phyloP scores from a whole-genome alignment of 1,140 invertebrate species.

The Anthonomus grandis region DNA sequence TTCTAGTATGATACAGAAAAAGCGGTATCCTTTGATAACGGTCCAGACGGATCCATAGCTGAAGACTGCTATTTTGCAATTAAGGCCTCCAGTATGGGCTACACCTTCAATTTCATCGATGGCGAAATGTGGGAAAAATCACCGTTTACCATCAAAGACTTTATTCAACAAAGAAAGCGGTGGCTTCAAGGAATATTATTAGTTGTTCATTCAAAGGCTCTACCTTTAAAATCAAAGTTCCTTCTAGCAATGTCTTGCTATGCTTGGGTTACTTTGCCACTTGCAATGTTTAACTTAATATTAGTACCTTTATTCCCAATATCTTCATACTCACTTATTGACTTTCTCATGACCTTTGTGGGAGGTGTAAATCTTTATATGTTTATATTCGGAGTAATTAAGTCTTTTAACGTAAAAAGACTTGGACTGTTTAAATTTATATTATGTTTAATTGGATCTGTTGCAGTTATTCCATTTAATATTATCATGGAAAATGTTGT shows the following conservation, averaged over 20 bases:
- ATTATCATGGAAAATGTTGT: conserved; percentile 91
- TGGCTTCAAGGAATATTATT: conserved; percentile 96
- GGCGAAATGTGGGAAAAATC: conserved; percentile 98
- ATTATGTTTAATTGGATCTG: conserved; percentile 77
- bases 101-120: conserved; percentile 88
- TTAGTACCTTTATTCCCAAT: conserved; percentile 79
- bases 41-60: conserved; percentile 90
- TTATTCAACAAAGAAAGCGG: conserved; percentile 91
- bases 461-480: conserved; percentile 87
- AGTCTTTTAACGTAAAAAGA: conserved; percentile 86
- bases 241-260: conserved; percentile 87
- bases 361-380: conserved; percentile 92
- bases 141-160: conserved; percentile 92
- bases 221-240: conserved; percentile 79
- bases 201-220: conserved; percentile 86
- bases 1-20: conserved; percentile 82
- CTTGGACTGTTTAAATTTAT: conserved; percentile 76
- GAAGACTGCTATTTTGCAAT: conserved; percentile 97
- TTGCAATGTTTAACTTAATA: conserved; percentile 85
- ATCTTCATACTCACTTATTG: conserved; percentile 74
- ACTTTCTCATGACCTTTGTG: conserved; percentile 84
- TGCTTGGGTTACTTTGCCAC: conserved; percentile 89
- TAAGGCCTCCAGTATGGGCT: conserved; percentile 81
- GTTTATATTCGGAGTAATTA: conserved; percentile 93
- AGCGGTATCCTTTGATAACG: conserved; percentile 91